Base-by-base conservation (phyloP, 2,113 vertebrate species). In the Spheniscus mendiculus region DNA sequence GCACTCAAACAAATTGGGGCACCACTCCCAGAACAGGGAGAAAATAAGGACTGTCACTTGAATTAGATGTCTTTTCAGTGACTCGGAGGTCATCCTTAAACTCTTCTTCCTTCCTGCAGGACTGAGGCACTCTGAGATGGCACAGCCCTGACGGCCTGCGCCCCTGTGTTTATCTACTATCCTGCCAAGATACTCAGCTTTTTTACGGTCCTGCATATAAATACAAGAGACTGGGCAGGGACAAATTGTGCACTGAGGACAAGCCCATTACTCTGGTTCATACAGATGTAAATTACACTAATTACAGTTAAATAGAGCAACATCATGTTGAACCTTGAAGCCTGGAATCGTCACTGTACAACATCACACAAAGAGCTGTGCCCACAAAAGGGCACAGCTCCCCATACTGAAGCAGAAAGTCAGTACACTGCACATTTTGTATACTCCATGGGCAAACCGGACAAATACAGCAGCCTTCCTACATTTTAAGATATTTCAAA, bases 11-110 rank as follows among this genome's bases (percentile, higher is more conserved):
- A 55, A 82, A 82, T 0, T 30, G 56, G 53, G 63, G 65, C 71
- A 65, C 62, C 58, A 9, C 71, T 61, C 85, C 85, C 71, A 62
- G 25, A 47, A 58, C 17, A 13, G 63, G 66, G 63, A 88, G 53
- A 78, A 34, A 77, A 38, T n/a, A 72, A 3, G 1, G 72, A 36
- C 27, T 89, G 55, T 50, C 72, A 16, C 50, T 83, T 87, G 14
- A 67, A 45, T 40, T 32, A 61, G 59, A 14, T 40, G 25, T 65
- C 29, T 83, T 49, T 26, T 58, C 59, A 58, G 36, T 50, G 87
- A 92, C 58, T 94, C 93, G 84, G 16, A 94, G 78, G 73, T 76
- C 53, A 66, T 45, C 67, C 34, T 71, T 61, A 47, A 83, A 73
- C 36, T 49, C 45, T 65, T 73, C 71, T 73, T 82, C 85, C 88